Evolutionary conservation across 2,888 invertebrate species (phyloP).

Genomic region (Melinaea menophilus): DNA sequence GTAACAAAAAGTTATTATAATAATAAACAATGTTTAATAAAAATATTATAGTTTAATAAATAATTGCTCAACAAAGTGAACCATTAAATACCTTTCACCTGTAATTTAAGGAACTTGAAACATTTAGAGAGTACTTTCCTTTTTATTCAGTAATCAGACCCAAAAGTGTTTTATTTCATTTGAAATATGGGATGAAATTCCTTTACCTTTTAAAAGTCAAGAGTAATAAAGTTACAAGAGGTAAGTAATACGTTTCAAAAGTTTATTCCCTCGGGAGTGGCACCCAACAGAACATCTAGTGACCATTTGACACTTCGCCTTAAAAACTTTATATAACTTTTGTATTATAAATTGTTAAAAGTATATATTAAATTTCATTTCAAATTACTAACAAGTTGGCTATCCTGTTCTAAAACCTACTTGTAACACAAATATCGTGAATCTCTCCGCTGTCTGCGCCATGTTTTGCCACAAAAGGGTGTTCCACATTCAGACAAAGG

Average conservation of each 20-base stretch:
- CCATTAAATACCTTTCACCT: slow-evolving; percentile 22
- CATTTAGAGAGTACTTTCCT: slow-evolving; percentile 23
- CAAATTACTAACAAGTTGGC: too few relatives aligned
- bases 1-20: too few relatives aligned
- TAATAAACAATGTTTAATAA: too few relatives aligned
- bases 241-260: background rate
- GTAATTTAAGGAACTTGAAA: slow-evolving; percentile 25
- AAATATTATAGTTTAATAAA: too few relatives aligned
- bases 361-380: background rate
- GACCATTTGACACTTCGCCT: background rate
- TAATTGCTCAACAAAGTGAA: too few relatives aligned
- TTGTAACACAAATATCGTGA: slow-evolving; percentile 9
- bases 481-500: slow-evolving; percentile 41
- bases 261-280: background rate
- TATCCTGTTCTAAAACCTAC: background rate
- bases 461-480: slow-evolving; percentile 19
- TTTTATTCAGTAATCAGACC: background rate
- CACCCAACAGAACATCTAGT: slow-evolving; percentile 2
- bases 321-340: background rate
- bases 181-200: background rate
- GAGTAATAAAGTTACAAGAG: slow-evolving; percentile 1
- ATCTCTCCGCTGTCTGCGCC: slow-evolving; percentile 4
- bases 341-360: background rate
- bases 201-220: background rate
- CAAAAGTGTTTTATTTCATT: background rate